These are phyloP conservation scores for Temnopleurus reevesii DNA, from an alignment of 53 echinoderm and acorn worm genomes.

Conservation along the genomic window DNA sequence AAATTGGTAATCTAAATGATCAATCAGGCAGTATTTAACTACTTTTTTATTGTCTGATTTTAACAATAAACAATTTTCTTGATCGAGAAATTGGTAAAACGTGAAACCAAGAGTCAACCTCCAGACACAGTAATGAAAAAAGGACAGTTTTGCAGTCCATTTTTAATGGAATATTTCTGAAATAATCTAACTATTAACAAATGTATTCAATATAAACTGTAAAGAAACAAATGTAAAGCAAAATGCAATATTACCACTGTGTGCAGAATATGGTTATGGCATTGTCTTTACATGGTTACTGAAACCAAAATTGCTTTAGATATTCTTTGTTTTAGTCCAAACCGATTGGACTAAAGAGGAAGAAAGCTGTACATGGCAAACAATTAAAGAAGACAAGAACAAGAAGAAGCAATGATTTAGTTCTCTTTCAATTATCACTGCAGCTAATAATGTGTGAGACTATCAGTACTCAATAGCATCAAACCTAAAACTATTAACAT, in stretches of 20 bases:
- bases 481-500: constrained; percentile 3
- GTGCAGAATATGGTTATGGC: neutral
- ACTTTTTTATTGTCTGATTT: no score
- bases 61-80: no score
- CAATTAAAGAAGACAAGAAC: neutral
- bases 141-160: no score
- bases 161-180: no score
- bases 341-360: neutral
- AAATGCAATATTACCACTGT: neutral
- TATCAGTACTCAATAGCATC: neutral
- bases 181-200: no score
- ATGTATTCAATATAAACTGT: neutral
- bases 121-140: no score
- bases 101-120: no score
- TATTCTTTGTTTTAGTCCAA: neutral
- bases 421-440: neutral
- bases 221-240: neutral
- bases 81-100: no score
- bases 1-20: no score
- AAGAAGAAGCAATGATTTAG: neutral
- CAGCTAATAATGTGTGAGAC: neutral
- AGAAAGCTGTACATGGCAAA: neutral
- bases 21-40: no score
- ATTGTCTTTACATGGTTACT: neutral
- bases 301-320: constrained; percentile 9